phyloP scores from a whole-genome alignment of 1,140 invertebrate genomes.

The Sinonovacula constricta region DNA sequence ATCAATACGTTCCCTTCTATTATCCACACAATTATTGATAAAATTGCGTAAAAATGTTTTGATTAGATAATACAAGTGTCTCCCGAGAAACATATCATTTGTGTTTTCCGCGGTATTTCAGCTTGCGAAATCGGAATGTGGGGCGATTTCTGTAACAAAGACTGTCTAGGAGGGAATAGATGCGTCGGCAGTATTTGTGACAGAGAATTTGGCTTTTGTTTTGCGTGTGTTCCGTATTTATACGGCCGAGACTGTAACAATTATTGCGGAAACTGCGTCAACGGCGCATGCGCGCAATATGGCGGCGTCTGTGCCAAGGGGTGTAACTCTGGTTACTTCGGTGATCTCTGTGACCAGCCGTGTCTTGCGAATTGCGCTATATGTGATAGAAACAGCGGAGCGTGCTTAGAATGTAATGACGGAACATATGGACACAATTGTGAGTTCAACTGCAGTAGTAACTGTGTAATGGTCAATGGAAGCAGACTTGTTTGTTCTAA shows the following conservation, averaged over 20 bases:
- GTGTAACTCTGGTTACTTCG: neutral
- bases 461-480: neutral
- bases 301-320: neutral
- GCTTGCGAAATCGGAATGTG: neutral
- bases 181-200: neutral
- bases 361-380: neutral
- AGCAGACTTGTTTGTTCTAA: conserved; percentile 12
- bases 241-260: neutral
- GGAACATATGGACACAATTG: neutral
- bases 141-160: neutral
- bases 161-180: neutral
- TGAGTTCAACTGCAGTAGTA: neutral
- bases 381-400: neutral
- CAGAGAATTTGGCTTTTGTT: neutral
- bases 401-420: neutral
- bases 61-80: no score
- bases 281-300: neutral
- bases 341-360: neutral
- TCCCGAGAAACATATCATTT: no score
- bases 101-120: neutral
- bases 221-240: neutral
- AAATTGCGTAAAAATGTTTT: no score
- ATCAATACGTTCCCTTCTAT: no score
- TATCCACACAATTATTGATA: no score
- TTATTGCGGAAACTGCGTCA: neutral